phyloP scores from a whole-genome alignment of 1,140 invertebrate genomes.

The Solen grandis region DNA sequence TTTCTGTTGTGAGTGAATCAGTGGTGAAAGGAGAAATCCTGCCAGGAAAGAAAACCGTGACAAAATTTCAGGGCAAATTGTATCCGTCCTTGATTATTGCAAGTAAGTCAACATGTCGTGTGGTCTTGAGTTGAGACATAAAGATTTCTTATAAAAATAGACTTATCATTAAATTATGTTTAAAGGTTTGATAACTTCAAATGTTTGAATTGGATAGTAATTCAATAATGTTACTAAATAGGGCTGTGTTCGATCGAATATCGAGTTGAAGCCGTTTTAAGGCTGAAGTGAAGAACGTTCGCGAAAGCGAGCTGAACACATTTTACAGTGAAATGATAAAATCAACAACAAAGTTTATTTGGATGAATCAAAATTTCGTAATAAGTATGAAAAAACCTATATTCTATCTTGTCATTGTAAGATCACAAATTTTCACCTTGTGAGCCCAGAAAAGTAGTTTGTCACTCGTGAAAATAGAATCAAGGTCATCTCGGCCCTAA shows the following conservation, averaged over 20 bases:
- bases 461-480: too few species aligned
- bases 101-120: slow-evolving; percentile 12
- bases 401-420: too few species aligned
- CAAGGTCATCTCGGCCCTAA: not conserved
- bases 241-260: slow-evolving; percentile 32
- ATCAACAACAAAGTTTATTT: too few species aligned
- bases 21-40: slow-evolving; percentile 28
- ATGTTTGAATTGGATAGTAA: slow-evolving; percentile 25
- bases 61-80: slow-evolving; percentile 37
- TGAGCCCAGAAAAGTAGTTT: too few species aligned
- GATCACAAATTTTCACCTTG: too few species aligned
- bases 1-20: slow-evolving; percentile 28
- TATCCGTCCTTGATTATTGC: slow-evolving; percentile 37
- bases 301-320: too few species aligned
- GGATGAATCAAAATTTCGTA: too few species aligned
- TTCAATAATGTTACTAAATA: slow-evolving; percentile 23
- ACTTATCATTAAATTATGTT: slow-evolving; percentile 23
- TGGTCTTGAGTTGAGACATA: not conserved
- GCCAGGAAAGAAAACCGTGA: slow-evolving; percentile 23
- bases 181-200: slow-evolving; percentile 22
- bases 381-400: too few species aligned
- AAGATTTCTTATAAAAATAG: slow-evolving; percentile 20
- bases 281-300: too few species aligned
- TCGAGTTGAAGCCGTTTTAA: slow-evolving; percentile 26
- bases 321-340: slow-evolving; percentile 13